These are phyloP conservation scores for Anomalospiza imberbis DNA, from an alignment of 2,797 vertebrate species.

Conservation along the genomic window DNA sequence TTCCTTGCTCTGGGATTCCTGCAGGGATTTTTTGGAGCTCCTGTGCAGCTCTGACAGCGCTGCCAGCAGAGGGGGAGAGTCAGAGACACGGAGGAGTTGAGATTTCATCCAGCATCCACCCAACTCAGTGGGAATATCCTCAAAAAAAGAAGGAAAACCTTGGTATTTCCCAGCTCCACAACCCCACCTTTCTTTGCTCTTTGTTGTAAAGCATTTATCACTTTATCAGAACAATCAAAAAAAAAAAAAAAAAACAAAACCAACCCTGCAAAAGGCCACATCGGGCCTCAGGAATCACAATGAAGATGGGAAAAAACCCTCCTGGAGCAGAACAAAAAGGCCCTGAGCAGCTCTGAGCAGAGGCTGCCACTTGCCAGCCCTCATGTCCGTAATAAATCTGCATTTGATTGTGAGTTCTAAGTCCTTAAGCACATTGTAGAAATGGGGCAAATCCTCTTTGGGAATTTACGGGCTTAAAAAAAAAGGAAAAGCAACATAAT, in stretches of 20 bases:
- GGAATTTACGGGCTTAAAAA: constrained; percentile 22
- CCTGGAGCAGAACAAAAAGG: background rate
- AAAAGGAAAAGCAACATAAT: background rate
- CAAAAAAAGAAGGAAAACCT: background rate
- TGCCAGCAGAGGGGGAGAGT: background rate
- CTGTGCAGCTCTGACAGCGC: background rate
- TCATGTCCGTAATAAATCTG: background rate
- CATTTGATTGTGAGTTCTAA: background rate
- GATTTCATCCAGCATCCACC: background rate
- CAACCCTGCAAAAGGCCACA: background rate
- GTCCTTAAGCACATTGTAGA: constrained; percentile 27
- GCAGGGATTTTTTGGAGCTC: background rate
- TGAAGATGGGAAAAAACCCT: background rate
- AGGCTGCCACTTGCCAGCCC: background rate
- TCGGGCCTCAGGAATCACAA: background rate
- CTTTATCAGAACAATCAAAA: background rate
- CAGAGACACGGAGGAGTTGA: background rate
- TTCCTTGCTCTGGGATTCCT: background rate
- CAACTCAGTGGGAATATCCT: background rate
- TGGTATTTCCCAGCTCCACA: background rate
- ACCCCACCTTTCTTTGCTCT: background rate
- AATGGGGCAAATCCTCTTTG: constrained; percentile 15
- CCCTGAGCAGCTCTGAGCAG: background rate
- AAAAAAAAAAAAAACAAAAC: background rate
- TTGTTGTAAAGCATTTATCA: background rate